Percentiles rank a stretch among this genome's conserved stretches.
phyloP scores from a whole-genome alignment of 2,797 vertebrate genomes.

The Linurgus olivaceus region DNA sequence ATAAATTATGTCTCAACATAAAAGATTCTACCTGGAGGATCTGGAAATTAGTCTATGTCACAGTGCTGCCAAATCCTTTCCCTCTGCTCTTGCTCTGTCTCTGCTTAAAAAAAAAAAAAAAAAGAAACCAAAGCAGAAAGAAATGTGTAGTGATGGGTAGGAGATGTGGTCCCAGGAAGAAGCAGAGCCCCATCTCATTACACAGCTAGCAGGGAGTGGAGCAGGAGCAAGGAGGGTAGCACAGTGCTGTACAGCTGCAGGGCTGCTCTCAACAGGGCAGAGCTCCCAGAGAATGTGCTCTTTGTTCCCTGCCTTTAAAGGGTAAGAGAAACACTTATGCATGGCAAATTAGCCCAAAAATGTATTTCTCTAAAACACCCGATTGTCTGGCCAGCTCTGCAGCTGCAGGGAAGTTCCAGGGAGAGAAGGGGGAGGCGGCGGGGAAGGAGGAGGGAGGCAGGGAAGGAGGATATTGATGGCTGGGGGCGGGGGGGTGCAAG shows the following conservation, averaged over 20 bases:
- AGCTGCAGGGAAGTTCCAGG: constrained; percentile 82
- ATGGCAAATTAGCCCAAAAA: constrained; percentile 86
- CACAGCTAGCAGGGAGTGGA: constrained; percentile 64
- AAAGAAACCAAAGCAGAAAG: not conserved
- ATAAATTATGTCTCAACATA: not conserved
- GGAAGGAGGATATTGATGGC: constrained; percentile 49
- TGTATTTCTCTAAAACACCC: constrained; percentile 85
- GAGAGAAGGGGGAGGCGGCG: constrained; percentile 67
- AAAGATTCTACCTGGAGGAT: not conserved
- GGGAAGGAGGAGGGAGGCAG: constrained; percentile 70
- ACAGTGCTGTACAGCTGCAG: constrained; percentile 78
- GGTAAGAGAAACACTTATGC: constrained; percentile 85
- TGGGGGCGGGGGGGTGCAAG: not conserved
- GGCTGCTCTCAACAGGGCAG: constrained; percentile 77
- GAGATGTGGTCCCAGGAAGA: constrained; percentile 49
- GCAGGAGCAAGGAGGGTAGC: constrained; percentile 70
- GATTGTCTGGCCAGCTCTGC: constrained; percentile 82
- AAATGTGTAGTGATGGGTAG: not conserved
- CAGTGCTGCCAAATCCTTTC: not conserved
- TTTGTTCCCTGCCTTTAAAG: constrained; percentile 83
- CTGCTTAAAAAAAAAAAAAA: not conserved
- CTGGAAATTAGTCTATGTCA: not conserved
- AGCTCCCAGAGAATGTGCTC: constrained; percentile 75
- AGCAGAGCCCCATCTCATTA: constrained; percentile 66
- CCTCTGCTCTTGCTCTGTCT: not conserved